Conservation (phyloP, 2,797 vertebrate species). For the Acipenser oxyrinchus region DNA sequence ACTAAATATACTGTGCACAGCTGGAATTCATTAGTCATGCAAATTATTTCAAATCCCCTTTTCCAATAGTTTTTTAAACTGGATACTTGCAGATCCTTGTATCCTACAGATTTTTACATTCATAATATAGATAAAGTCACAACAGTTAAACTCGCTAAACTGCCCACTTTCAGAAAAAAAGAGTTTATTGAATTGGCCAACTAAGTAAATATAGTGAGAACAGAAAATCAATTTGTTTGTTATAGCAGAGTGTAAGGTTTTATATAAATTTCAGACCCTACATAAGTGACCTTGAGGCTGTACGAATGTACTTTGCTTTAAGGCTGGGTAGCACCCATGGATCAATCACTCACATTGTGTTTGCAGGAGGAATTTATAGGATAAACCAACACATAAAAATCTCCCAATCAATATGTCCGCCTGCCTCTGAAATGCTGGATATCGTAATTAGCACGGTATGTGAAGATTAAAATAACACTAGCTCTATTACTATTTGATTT, state of each 20-base stretch:
- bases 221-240: constrained; percentile 31
- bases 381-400: constrained; percentile 35
- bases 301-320: constrained; percentile 33
- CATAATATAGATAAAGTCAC: constrained; percentile 17
- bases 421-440: constrained; percentile 26
- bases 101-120: neutral
- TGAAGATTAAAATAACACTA: no score
- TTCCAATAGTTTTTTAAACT: neutral
- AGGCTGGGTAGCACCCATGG: constrained; percentile 26
- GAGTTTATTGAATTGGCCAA: constrained; percentile 27
- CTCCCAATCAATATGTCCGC: constrained; percentile 30
- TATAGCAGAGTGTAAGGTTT: constrained; percentile 18
- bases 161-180: constrained; percentile 12
- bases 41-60: neutral
- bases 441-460: no score
- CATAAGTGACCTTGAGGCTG: constrained; percentile 35
- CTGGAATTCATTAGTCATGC: neutral
- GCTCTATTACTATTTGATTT: no score
- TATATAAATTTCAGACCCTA: no score
- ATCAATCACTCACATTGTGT: constrained; percentile 38
- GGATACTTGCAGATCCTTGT: neutral
- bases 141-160: constrained; percentile 25
- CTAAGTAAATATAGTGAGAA: constrained; percentile 28
- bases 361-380: constrained; percentile 32
- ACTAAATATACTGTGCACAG: neutral